Evolutionary conservation across 2,113 vertebrate genomes (phyloP).

Genomic region (Cynopterus brachyotis): DNA sequence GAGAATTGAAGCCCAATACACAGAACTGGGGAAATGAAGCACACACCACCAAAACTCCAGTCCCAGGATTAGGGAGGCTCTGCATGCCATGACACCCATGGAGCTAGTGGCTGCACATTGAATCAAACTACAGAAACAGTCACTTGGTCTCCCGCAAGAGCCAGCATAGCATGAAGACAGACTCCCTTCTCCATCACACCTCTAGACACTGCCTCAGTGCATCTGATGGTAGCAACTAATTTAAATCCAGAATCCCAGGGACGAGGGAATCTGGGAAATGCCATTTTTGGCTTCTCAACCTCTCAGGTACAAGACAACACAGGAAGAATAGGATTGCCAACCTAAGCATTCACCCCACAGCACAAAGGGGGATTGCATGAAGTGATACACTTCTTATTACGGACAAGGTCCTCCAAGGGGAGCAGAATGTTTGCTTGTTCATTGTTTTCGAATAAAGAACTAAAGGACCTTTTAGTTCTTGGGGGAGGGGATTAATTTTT

Average conservation of each 20-base stretch:
- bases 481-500: not conserved
- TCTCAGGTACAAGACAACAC: not conserved
- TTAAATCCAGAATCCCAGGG: not conserved
- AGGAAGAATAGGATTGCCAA: not conserved
- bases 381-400: not conserved
- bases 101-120: not conserved
- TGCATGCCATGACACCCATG: too few species aligned
- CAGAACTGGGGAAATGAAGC: not conserved
- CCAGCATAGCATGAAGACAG: accelerated
- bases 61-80: not conserved
- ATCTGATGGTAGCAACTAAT: not conserved
- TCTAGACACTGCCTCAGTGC: not conserved
- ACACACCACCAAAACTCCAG: not conserved
- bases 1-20: not conserved
- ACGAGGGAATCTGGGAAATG: not conserved
- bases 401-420: not conserved
- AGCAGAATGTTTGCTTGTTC: not conserved
- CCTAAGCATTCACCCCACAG: not conserved
- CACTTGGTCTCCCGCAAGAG: accelerated
- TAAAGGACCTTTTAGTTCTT: not conserved
- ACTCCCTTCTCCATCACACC: accelerated
- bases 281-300: not conserved
- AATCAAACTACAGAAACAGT: not conserved
- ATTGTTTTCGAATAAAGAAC: not conserved
- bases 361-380: too few species aligned